A percentile compares a stretch with the other conserved stretches of the same genome.
Evolutionary conservation across 1,140 invertebrate genomes (phyloP).

Genomic region (Onthophagus taurus): DNA sequence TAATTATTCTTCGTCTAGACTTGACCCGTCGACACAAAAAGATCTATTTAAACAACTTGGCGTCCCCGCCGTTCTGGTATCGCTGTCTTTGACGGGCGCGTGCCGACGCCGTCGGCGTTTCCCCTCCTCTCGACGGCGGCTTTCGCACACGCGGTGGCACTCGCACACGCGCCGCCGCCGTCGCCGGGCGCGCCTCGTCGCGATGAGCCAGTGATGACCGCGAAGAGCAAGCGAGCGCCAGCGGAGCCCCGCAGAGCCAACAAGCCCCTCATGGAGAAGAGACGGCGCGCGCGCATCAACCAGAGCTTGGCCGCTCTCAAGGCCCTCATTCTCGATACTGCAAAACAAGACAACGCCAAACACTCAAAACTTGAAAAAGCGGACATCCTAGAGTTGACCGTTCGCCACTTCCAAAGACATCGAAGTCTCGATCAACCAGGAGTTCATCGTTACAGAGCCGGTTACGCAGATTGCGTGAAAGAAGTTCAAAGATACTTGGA

Average conservation of each 20-base stretch:
- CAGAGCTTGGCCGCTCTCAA: constrained; percentile 79
- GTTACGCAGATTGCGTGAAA: constrained; percentile 71
- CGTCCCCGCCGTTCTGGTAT: too few relatives aligned
- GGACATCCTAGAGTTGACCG: constrained; percentile 86
- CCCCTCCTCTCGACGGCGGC: too few relatives aligned
- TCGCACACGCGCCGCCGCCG: not conserved
- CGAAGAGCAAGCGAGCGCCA: constrained; percentile 30
- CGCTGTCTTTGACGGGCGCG: too few relatives aligned
- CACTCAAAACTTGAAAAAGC: constrained; percentile 84
- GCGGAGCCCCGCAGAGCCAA: constrained; percentile 50
- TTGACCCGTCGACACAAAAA: too few relatives aligned
- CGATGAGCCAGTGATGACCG: constrained; percentile 31
- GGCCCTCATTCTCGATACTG: constrained; percentile 61
- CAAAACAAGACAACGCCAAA: constrained; percentile 59
- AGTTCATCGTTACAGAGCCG: constrained; percentile 51
- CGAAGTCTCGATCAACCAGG: constrained; percentile 53
- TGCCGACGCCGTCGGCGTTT: too few relatives aligned
- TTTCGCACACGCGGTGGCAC: not conserved
- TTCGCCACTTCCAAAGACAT: constrained; percentile 72
- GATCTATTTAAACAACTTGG: too few relatives aligned
- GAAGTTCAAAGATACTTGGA: constrained; percentile 60
- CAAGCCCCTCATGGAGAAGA: constrained; percentile 89
- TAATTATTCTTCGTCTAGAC: too few relatives aligned
- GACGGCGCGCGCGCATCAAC: constrained; percentile 79
- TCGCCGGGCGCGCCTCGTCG: constrained; percentile 13